Evolutionary conservation across 2,888 invertebrate species (phyloP).

Genomic region (Ptychoptera contaminata): DNA sequence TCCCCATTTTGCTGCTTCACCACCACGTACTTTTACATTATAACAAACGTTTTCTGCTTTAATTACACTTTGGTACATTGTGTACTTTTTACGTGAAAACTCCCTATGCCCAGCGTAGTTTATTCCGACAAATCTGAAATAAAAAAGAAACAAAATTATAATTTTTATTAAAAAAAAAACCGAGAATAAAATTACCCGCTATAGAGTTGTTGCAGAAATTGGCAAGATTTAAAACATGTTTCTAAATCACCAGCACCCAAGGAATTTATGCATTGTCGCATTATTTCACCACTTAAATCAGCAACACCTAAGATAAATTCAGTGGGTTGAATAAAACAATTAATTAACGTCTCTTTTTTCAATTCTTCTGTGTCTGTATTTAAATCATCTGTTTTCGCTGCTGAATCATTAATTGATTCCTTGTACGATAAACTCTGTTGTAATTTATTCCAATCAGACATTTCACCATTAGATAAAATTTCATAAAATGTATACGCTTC

Average conservation of each 20-base stretch:
- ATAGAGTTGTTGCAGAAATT: conserved; percentile 42
- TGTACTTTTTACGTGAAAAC: conserved; percentile 50
- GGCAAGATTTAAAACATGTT: conserved; percentile 54
- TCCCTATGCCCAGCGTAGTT: conserved; percentile 40
- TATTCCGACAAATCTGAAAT: conserved; percentile 30
- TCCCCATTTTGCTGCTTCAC: conserved; percentile 53
- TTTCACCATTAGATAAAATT: conserved; percentile 40
- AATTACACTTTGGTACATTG: conserved; percentile 54
- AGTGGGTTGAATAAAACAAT: conserved; percentile 29
- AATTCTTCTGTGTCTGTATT: not conserved
- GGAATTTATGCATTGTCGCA: conserved; percentile 75
- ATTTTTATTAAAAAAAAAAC: not conserved
- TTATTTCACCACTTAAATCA: conserved; percentile 80
- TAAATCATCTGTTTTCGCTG: not conserved
- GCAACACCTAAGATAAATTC: conserved; percentile 63
- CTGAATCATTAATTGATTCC: conserved; percentile 2
- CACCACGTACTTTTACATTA: conserved; percentile 60
- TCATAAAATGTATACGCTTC: conserved; percentile 71
- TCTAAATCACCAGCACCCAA: conserved; percentile 58
- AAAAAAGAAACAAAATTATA: conserved; percentile 7
- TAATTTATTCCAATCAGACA: conserved; percentile 44
- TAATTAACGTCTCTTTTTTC: conserved; percentile 6
- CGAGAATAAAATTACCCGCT: conserved; percentile 18
- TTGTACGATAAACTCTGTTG: conserved; percentile 37
- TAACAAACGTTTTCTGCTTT: conserved; percentile 80